phyloP scores from a whole-genome alignment of 1,140 invertebrate species.

The Phocides pigmalion region DNA sequence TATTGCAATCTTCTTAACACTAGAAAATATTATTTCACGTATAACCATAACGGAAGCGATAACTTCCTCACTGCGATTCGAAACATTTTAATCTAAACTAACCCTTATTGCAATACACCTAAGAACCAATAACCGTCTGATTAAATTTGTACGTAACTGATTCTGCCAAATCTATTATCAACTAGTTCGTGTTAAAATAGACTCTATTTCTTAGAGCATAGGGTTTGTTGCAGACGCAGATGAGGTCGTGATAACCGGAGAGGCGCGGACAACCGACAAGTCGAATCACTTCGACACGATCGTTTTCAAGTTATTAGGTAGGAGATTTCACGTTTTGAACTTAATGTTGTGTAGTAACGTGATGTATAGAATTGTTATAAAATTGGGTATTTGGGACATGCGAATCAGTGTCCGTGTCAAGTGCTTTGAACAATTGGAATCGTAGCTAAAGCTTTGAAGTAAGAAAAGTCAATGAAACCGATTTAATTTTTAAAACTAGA shows the following conservation, averaged over 20 bases:
- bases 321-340: slow-evolving; percentile 33
- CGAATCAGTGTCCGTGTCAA: no score
- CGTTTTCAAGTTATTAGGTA: slow-evolving; percentile 34
- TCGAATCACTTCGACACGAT: slow-evolving; percentile 40
- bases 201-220: background rate
- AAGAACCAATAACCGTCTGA: background rate
- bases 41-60: slow-evolving; percentile 19
- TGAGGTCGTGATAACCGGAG: background rate
- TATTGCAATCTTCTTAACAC: slow-evolving; percentile 2
- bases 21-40: background rate
- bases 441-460: no score
- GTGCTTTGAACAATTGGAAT: no score
- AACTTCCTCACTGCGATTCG: slow-evolving; percentile 1
- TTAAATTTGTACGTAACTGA: background rate
- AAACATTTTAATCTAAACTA: background rate
- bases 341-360: no score
- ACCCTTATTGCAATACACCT: background rate
- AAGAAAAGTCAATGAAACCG: no score
- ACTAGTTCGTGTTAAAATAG: background rate
- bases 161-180: background rate
- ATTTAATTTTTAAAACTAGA: no score
- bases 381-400: no score
- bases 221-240: background rate
- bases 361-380: no score
- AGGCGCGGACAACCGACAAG: slow-evolving; percentile 17